A percentile compares a stretch with the other conserved stretches of the same genome.
phyloP scores from a whole-genome alignment of 2,888 invertebrate species.

The Eupithecia centaureata region DNA sequence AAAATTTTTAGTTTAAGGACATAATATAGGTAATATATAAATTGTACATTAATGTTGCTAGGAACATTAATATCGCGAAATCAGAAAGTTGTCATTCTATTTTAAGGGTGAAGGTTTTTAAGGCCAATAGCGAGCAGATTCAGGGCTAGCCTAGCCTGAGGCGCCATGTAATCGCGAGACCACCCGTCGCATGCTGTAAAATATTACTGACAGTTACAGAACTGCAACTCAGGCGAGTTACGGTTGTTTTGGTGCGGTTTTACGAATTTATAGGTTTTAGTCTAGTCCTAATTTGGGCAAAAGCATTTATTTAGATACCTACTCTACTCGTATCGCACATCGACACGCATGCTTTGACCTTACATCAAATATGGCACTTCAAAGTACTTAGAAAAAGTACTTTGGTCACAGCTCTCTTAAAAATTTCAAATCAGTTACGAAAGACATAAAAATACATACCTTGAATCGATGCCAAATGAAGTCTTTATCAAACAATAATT shows the following conservation, averaged over 20 bases:
- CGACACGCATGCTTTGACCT: neutral
- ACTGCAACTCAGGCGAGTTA: conserved; percentile 37
- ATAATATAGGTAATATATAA: no score
- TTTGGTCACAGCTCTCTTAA: neutral
- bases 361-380: neutral
- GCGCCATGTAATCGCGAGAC: conserved; percentile 63
- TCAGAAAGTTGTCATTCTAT: neutral
- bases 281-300: neutral
- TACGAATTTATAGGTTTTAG: neutral
- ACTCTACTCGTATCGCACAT: no score
- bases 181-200: conserved; percentile 59
- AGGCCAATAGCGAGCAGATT: conserved; percentile 18
- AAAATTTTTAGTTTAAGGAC: no score
- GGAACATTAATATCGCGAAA: neutral
- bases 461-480: conserved; percentile 23
- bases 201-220: conserved; percentile 52
- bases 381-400: no score
- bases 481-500: conserved; percentile 16
- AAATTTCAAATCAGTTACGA: conserved; percentile 19
- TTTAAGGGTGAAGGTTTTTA: neutral
- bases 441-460: conserved; percentile 17
- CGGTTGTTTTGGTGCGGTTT: conserved; percentile 2
- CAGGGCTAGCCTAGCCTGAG: conserved; percentile 46
- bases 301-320: neutral
- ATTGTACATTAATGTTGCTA: no score